Percentiles rank a stretch among this genome's conserved stretches.
Evolutionary conservation across 2,888 invertebrate species (phyloP).

Genomic region (Conus canariensis): DNA sequence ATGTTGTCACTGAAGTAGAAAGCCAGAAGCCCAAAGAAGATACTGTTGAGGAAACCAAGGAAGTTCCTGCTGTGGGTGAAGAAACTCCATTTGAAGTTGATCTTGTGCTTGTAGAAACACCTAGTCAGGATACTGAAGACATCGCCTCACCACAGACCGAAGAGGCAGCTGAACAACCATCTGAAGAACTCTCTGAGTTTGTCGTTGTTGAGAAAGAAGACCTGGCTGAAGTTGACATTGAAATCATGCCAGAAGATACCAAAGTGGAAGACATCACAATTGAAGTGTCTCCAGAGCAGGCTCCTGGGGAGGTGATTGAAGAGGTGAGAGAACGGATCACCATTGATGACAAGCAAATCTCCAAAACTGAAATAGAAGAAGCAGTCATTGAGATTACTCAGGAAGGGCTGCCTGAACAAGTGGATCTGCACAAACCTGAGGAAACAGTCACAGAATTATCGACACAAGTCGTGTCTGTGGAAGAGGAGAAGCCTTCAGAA

Average conservation of each 20-base stretch:
- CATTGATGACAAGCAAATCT: constrained; percentile 45
- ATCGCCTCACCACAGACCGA: constrained; percentile 30
- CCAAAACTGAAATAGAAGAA: constrained; percentile 44
- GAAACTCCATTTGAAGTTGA: constrained; percentile 40
- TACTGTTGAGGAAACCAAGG: constrained; percentile 46
- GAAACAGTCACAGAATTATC: constrained; percentile 35
- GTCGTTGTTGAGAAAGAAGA: constrained; percentile 40
- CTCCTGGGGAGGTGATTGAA: constrained; percentile 40
- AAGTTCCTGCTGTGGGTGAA: constrained; percentile 31
- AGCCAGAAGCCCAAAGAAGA: constrained; percentile 48
- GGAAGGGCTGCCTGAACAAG: constrained; percentile 45
- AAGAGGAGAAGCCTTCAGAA: constrained; percentile 43
- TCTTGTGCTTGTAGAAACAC: constrained; percentile 32
- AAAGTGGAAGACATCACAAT: constrained; percentile 31
- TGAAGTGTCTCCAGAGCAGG: constrained; percentile 22
- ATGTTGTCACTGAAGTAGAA: constrained; percentile 28
- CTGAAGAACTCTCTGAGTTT: constrained; percentile 38
- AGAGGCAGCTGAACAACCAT: constrained; percentile 27
- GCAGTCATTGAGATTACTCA: constrained; percentile 45
- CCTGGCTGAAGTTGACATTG: constrained; percentile 35
- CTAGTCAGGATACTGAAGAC: constrained; percentile 37
- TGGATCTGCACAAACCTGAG: constrained; percentile 36
- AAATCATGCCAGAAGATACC: constrained; percentile 38
- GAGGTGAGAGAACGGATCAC: constrained; percentile 36
- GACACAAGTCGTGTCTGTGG: constrained; percentile 34